Evolutionary conservation across 2,797 vertebrate species (phyloP).

Genomic region (Carapus acus): DNA sequence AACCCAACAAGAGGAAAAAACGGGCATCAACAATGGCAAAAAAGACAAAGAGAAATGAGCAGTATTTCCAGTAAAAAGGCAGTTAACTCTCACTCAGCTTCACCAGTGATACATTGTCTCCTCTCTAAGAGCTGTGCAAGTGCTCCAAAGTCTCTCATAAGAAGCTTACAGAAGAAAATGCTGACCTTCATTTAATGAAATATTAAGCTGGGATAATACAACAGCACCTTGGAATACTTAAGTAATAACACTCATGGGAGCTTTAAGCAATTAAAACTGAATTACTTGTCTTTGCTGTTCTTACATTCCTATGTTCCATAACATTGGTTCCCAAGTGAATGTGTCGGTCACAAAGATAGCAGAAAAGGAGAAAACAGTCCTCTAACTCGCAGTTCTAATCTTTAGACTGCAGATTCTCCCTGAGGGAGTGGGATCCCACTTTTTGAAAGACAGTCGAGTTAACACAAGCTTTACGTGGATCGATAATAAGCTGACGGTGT

Average conservation of each 20-base stretch:
- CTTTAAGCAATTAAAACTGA: slow-evolving; percentile 68
- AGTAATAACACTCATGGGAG: slow-evolving; percentile 65
- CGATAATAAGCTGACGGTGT: slow-evolving; percentile 60
- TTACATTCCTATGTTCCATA: slow-evolving; percentile 46
- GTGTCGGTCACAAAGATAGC: slow-evolving; percentile 56
- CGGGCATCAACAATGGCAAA: slow-evolving; percentile 48
- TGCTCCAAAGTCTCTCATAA: slow-evolving; percentile 63
- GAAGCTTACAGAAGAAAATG: slow-evolving; percentile 67
- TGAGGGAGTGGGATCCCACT: slow-evolving; percentile 33
- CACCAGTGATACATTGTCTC: slow-evolving; percentile 37
- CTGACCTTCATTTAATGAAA: slow-evolving; percentile 73
- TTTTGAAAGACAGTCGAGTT: slow-evolving; percentile 57
- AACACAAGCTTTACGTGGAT: slow-evolving; percentile 48
- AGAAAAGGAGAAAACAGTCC: slow-evolving; percentile 17
- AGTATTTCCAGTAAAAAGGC: slow-evolving; percentile 14
- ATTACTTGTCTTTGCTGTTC: slow-evolving; percentile 70
- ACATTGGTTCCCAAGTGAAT: slow-evolving; percentile 40
- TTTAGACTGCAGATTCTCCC: no score
- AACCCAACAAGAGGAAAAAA: slow-evolving; percentile 57
- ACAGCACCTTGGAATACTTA: slow-evolving; percentile 65
- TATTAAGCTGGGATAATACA: slow-evolving; percentile 67
- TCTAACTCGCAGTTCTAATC: slow-evolving; percentile 46
- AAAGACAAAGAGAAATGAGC: slow-evolving; percentile 27
- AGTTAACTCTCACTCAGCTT: slow-evolving; percentile 30
- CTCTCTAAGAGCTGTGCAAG: slow-evolving; percentile 58